Evolutionary conservation across 1,140 invertebrate species (phyloP).

Genomic region (Pinna nobilis): DNA sequence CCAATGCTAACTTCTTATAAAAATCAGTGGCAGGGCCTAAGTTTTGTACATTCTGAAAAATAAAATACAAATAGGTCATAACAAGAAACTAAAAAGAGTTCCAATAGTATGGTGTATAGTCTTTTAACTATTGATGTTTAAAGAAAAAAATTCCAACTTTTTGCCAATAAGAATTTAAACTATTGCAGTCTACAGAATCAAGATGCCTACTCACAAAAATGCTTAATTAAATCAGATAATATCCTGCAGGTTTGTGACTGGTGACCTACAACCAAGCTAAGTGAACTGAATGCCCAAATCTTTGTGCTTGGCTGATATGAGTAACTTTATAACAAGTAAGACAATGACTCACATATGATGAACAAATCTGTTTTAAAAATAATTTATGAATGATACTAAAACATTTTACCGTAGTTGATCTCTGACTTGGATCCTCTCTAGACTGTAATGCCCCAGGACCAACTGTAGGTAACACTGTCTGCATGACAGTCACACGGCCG

Average conservation of each 20-base stretch:
- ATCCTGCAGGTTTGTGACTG: no score
- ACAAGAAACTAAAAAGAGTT: neutral
- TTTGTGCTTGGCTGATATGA: no score
- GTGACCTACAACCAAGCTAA: no score
- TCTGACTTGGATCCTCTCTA: slow-evolving; percentile 86
- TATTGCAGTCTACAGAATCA: no score
- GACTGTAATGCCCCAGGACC: slow-evolving; percentile 91
- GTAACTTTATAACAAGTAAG: no score
- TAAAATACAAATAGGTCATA: slow-evolving; percentile 1
- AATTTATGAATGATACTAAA: no score
- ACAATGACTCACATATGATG: no score
- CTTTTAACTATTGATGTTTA: neutral
- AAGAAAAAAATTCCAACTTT: neutral
- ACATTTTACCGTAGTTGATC: slow-evolving; percentile 83
- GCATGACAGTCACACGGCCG: slow-evolving; percentile 95
- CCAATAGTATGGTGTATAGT: neutral
- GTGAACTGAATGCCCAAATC: no score
- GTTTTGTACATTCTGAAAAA: slow-evolving; percentile 75
- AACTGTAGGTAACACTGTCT: slow-evolving; percentile 91
- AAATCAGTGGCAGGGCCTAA: slow-evolving; percentile 98
- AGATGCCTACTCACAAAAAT: no score
- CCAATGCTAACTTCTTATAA: slow-evolving; percentile 96
- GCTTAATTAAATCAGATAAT: no score
- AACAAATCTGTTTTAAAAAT: no score
- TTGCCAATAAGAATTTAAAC: no score